Conservation (phyloP, 1,140 invertebrate genomes). For the Drosophila erecta region DNA sequence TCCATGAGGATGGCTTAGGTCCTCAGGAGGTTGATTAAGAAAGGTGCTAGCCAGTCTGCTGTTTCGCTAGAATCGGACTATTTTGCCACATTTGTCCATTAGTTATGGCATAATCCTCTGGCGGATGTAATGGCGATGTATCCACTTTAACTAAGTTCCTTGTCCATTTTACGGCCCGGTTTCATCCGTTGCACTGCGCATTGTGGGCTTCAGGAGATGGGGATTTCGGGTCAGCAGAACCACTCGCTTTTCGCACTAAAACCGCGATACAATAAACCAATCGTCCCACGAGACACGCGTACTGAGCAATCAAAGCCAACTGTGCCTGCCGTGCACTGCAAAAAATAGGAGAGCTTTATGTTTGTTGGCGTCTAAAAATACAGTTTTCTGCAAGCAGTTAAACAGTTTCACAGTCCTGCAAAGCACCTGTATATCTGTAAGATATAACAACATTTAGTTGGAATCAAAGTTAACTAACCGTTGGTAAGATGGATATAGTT, state of each 20-base stretch:
- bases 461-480: too few relatives aligned
- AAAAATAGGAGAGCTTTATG: not conserved
- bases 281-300: slow-evolving; percentile 60
- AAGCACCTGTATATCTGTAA: too few relatives aligned
- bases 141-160: slow-evolving; percentile 72
- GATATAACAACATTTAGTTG: too few relatives aligned
- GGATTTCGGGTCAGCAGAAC: slow-evolving; percentile 4
- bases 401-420: too few relatives aligned
- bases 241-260: slow-evolving; percentile 71
- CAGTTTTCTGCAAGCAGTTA: too few relatives aligned
- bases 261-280: slow-evolving; percentile 70
- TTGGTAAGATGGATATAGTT: too few relatives aligned
- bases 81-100: slow-evolving; percentile 7
- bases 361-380: too few relatives aligned
- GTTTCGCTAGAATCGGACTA: too few relatives aligned
- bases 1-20: not conserved
- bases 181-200: slow-evolving; percentile 42
- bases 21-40: not conserved
- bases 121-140: slow-evolving; percentile 37
- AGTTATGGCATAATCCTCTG: slow-evolving; percentile 30
- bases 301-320: slow-evolving; percentile 82
- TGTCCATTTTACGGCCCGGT: slow-evolving; percentile 60
- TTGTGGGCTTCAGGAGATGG: slow-evolving; percentile 38
- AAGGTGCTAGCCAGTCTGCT: not conserved
- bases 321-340: slow-evolving; percentile 39